Evolutionary conservation across 2,888 invertebrate genomes (phyloP), one percentile per base, ranked within the genome.

Genomic region (Galerucella nymphaeae): DNA sequence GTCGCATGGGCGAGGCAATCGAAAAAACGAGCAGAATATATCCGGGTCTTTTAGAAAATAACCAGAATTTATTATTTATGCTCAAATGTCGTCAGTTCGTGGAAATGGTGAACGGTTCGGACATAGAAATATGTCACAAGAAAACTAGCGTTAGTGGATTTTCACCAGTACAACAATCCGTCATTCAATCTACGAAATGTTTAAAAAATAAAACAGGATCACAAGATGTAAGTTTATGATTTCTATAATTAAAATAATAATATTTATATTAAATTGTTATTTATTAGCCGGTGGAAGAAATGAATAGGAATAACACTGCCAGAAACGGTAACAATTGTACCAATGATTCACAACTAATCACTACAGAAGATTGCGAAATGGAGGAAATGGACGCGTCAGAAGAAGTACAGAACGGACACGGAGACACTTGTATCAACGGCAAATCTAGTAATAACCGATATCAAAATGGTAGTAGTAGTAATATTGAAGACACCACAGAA

Each of bases 21-120:
- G 96, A 96, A 84, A 89, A 93, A 80, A 97, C 98, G 73, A 92
- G 93, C 85, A 91, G 93, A 82, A 89, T 96, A 79, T 98, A 97
- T 89, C 98, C 99, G 4, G 95, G 94, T n/a, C 90, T 99, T 75
- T 89, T 99, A 84, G 97, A 98, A 86, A 91, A 92, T 72, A 95
- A 98, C 88, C 92, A 92, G 81, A 96, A 97, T 87, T 90, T 99
- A 82, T 90, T 96, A 86, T 98, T 99, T 88, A 93, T 96, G 90
- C 91, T 99, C 83, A 98, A 98, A 88, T 98, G 98, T 85, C 93
- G 99, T 76, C 98, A 99, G 89, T 99, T 99, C 88, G 95, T 99
- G 53, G 99, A 99, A 89, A 98, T 98, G 97, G 74, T 99, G 78
- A 95, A 95, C 87, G 96, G 96, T 72, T 92, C 94, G 70, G 96